Percentiles rank a stretch among this genome's conserved stretches.
Conservation (phyloP, 1,140 invertebrate genomes). For the Lepidostoma basale region DNA sequence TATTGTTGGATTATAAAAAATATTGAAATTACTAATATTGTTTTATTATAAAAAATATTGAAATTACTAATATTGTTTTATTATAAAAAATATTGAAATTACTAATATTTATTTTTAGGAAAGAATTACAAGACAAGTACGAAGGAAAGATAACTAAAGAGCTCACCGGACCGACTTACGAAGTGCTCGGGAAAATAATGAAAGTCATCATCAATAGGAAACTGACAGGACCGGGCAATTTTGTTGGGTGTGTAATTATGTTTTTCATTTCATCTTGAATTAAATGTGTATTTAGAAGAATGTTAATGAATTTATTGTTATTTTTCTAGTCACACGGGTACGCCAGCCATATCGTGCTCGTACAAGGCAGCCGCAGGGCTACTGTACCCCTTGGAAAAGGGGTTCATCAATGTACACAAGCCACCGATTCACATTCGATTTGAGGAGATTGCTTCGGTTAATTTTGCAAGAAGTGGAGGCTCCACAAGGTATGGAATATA, state of each 20-base stretch:
- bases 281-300: not conserved
- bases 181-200: conserved; percentile 95
- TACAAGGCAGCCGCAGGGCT: conserved; percentile 98
- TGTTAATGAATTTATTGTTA: conserved; percentile 46
- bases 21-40: too few species aligned
- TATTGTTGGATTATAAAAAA: too few species aligned
- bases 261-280: conserved; percentile 11
- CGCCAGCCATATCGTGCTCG: conserved; percentile 92
- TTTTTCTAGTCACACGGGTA: conserved; percentile 79
- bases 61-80: too few species aligned
- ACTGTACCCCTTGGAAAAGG: conserved; percentile 97
- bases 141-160: conserved; percentile 93
- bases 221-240: conserved; percentile 92
- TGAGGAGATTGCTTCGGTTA: conserved; percentile 94
- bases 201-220: conserved; percentile 94
- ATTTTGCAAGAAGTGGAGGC: conserved; percentile 95
- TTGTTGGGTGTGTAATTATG: conserved; percentile 83
- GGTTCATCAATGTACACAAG: conserved; percentile 99
- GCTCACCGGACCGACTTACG: conserved; percentile 90
- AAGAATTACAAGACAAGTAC: conserved; percentile 93
- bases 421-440: conserved; percentile 97
- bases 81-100: too few species aligned
- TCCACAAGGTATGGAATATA: conserved; percentile 70
- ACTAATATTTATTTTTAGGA: conserved; percentile 63
- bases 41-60: too few species aligned